Evolutionary conservation across 2,113 vertebrate genomes (phyloP).

Genomic region (Argyrosomus japonicus): DNA sequence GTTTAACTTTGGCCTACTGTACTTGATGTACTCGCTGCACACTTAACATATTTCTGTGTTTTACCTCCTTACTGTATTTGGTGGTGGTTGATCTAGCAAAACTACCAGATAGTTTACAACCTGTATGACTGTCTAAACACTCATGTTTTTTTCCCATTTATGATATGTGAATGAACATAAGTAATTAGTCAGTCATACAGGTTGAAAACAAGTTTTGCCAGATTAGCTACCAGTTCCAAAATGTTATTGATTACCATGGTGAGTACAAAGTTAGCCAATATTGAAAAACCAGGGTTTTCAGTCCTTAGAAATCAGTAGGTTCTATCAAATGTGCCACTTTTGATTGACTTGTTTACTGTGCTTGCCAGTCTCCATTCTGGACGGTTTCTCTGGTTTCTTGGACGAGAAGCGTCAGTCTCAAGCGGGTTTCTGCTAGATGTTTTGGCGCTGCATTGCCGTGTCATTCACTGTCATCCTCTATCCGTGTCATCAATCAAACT

Average conservation of each 20-base stretch:
- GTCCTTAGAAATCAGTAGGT: neutral
- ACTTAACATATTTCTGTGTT: neutral
- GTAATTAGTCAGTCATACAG: too few species aligned
- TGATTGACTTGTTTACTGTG: conserved; percentile 21
- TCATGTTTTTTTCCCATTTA: neutral
- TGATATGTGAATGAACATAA: neutral
- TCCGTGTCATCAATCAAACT: conserved; percentile 45
- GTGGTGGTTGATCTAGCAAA: neutral
- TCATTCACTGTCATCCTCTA: conserved; percentile 34
- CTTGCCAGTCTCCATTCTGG: neutral
- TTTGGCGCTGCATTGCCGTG: conserved; percentile 28
- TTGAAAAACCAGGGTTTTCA: neutral
- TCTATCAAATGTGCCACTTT: conserved; percentile 19
- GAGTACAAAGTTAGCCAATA: neutral
- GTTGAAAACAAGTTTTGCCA: neutral
- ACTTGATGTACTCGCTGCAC: neutral
- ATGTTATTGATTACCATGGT: neutral
- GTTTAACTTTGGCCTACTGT: neutral
- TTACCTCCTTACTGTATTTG: neutral
- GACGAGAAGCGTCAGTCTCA: conserved; percentile 4
- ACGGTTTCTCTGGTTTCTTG: conserved; percentile 7
- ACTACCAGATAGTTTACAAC: neutral
- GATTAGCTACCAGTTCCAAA: neutral
- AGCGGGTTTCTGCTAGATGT: neutral
- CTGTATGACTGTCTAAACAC: neutral